Evolutionary conservation across 92 coral and sea anemone genomes (phyloP).

Genomic region (Metridium senile): DNA sequence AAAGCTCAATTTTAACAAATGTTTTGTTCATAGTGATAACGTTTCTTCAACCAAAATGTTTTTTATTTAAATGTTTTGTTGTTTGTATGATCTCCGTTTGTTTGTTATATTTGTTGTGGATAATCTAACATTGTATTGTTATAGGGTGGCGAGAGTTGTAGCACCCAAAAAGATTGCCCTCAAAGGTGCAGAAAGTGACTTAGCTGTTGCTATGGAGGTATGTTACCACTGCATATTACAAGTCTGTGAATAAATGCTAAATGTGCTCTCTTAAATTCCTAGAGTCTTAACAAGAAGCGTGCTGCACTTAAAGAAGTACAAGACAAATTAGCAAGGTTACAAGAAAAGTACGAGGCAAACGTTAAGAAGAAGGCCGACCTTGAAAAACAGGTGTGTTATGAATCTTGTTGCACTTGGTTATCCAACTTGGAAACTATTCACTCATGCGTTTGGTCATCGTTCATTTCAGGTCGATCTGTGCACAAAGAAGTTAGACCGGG

Average conservation of each 20-base stretch:
- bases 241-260: no score
- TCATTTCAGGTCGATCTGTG: conserved; percentile 89
- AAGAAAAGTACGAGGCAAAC: conserved; percentile 96
- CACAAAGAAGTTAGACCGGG: conserved; percentile 95
- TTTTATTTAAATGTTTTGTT: no score
- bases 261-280: neutral
- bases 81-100: neutral
- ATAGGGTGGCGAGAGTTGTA: conserved; percentile 96
- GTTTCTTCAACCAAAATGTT: no score
- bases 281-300: conserved; percentile 96
- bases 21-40: no score
- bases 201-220: conserved; percentile 98
- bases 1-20: no score
- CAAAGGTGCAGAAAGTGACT: conserved; percentile 90
- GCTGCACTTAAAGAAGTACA: conserved; percentile 96
- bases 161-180: conserved; percentile 99
- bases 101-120: neutral
- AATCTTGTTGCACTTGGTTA: no score
- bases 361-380: conserved; percentile 97
- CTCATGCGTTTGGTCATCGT: neutral
- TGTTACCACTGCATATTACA: conserved; percentile 16
- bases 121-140: neutral
- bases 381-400: conserved; percentile 82
- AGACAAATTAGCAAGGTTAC: conserved; percentile 94
- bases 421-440: no score